Base-by-base conservation (phyloP, 1,140 invertebrate species). In the Meloidogyne floridensis region DNA sequence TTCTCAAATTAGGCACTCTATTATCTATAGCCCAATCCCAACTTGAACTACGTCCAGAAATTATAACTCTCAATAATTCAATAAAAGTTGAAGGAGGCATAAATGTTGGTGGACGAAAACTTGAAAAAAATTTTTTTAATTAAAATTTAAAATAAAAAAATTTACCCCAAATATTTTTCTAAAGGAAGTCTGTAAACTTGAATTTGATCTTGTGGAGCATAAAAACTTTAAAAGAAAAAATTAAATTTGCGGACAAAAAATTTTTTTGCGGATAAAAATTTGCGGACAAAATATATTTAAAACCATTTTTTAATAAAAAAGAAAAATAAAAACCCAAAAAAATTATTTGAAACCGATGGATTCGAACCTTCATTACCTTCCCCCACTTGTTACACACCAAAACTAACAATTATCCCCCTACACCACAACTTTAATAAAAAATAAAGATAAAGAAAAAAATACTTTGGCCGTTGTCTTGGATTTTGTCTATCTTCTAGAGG, bases 181-280 rank as follows among this genome's bases (percentile, higher is more conserved):
- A 65, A 65, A 65, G 59, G 59, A n/a, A 65, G 59, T 65, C 59
- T n/a, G n/a, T 65, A 65, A 65, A 65, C 59, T 65, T 65, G 59
- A 65, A 65, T n/a, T 65, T 65, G 59, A n/a, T 65, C 59, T 3
- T 65, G 5, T 65, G 59, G 59, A n/a, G 59, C 59, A 65, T 7
- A 65, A 18, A 6, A 65, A 18, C 59, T 65, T 59, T 65, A n/a
- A 65, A 65, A 7, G n/a, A 65, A 65, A 65, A 54, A 54, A 54
- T 8, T 54, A 54, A 54, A 32, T 32, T 32, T 32, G 32, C 32
- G 32, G 32, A 32, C 32, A 32, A 32, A 32, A 32, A 32, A 32
- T 1, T 32, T 32, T 32, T 32, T 32, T 32, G 32, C 32, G 32
- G 32, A 32, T 32, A 32, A 32, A n/a, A 32, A 32, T 32, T 32